Evolutionary conservation across 2,113 vertebrate species (phyloP), one percentile per base, ranked within the genome.

Genomic region (Lates calcarifer): DNA sequence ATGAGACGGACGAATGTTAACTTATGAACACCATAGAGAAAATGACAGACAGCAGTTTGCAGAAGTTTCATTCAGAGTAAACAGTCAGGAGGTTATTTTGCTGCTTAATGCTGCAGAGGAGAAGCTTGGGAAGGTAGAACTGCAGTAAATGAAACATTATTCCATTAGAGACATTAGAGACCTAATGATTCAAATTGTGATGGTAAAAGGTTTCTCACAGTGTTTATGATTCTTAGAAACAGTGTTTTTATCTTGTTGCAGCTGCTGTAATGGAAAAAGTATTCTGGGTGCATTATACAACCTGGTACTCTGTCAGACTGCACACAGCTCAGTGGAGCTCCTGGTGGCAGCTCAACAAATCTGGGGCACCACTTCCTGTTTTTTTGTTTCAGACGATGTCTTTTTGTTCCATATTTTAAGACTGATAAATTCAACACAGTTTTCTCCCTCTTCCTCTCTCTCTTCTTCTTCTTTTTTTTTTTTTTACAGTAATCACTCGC

Each of bases 61-160:
- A 37, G 0, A 6, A 37, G 24, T 35, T 15, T 11, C 17, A 14
- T 35, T 58, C 13, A 35, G 29, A 49, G 17, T 6, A 37, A 63
- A 55, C 1, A 74, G 41, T 51, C 72, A 60, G 24, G 68, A 9
- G 60, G 43, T 65, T 20, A 45, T 60, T 45, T 47, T 74, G 29
- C 77, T n/a, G 28, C 67, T 58, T 47, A 2, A 51, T 12, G 58
- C 74, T 60, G 53, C 58, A 60, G 43, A 70, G 31, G 10, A 31
- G 55, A 45, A 64, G 37, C 77, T 47, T 28, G 47, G 24, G 28
- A 35, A 80, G 51, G 49, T 41, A 24, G 41, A 67, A 31, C 37
- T 55, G 28, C 37, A 57, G 28, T 28, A 55, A 62, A 43, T 45
- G 64, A n/a, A 63, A 56, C 57, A 45, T 6, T 37, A 6, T 37